These are phyloP conservation scores for Oscheius sp. DNA, from an alignment of 2,888 invertebrate genomes.

Conservation along the genomic window DNA sequence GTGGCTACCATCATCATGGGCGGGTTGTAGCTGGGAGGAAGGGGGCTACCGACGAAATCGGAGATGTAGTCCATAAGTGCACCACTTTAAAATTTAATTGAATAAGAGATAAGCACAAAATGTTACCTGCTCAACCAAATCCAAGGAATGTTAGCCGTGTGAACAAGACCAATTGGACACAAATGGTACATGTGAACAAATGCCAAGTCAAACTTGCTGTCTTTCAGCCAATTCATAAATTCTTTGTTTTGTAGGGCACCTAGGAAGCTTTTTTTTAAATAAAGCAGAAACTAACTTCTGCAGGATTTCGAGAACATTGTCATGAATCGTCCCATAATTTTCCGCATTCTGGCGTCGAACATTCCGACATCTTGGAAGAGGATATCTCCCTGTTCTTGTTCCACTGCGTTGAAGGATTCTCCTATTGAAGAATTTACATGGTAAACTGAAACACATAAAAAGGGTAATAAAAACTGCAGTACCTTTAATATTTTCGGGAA, in stretches of 20 bases:
- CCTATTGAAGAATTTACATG: constrained; percentile 29
- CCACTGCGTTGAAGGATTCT: background rate
- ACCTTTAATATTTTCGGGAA: constrained; percentile 31
- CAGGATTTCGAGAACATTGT: constrained; percentile 8
- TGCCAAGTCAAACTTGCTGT: constrained; percentile 64
- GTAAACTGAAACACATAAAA: constrained; percentile 5
- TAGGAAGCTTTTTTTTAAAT: background rate
- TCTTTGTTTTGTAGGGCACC: constrained; percentile 47
- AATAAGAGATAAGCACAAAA: background rate
- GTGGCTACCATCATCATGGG: constrained; percentile 52
- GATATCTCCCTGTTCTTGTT: constrained; percentile 14
- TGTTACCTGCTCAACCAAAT: constrained; percentile 61
- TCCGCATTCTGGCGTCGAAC: constrained; percentile 1
- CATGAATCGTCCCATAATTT: background rate
- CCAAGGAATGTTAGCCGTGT: constrained; percentile 62
- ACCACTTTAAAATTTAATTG: constrained; percentile 40
- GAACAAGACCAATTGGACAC: constrained; percentile 65
- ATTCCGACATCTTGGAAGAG: constrained; percentile 13
- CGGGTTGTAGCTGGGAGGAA: constrained; percentile 60
- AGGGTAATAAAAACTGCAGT: background rate
- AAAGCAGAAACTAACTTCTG: constrained; percentile 5
- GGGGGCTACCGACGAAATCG: constrained; percentile 54
- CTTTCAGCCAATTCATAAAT: constrained; percentile 49
- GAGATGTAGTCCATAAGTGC: constrained; percentile 62
- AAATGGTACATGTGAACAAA: constrained; percentile 63